Evolutionary conservation across 2,888 invertebrate species (phyloP), one percentile per base, ranked within the genome.

Genomic region (Tipula lateralis): DNA sequence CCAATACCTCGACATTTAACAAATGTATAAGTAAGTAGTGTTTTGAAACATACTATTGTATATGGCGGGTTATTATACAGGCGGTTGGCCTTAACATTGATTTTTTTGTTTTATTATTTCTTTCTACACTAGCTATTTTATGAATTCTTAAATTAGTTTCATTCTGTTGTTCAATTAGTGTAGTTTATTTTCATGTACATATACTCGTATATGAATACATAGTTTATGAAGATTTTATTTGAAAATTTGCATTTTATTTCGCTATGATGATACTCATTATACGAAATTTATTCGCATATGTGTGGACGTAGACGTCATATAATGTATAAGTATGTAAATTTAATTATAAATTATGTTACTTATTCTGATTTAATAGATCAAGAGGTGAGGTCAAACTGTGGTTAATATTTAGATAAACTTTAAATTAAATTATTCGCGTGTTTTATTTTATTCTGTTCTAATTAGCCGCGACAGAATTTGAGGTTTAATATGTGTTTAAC

Each of bases 11-110:
- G 66, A 24, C 19, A 7, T 66, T 66, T 66, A 66, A 19, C 9
- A 66, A 66, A 66, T 2, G 19, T 66, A 66, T 66, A 44, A 16
- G 66, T 24, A 24, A 2, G 4, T 50, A 50, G 44, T 19, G n/a
- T 50, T 32, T 50, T 50, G 16, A 16, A 16, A 66, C 7, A 66
- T 24, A 66, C 44, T n/a, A n/a, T n/a, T n/a, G 12, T 50, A 16
- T 50, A 50, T 50, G 44, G 44, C 66, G 66, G n/a, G 24, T 66
- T 50, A 50, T 50, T 50, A 16, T 50, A 50, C 44, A 16, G 44
- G 66, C 66, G 24, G 66, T 24, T 66, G 66, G 66, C 66, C 66
- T 66, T 66, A 66, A 66, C 66, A 66, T 66, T 66, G 66, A 24
- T 66, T 66, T 66, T 66, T 66, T 9, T 24, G 24, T 66, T 24